Evolutionary conservation across 2,113 vertebrate genomes (phyloP).

Genomic region (Cricetomys ansorgei): DNA sequence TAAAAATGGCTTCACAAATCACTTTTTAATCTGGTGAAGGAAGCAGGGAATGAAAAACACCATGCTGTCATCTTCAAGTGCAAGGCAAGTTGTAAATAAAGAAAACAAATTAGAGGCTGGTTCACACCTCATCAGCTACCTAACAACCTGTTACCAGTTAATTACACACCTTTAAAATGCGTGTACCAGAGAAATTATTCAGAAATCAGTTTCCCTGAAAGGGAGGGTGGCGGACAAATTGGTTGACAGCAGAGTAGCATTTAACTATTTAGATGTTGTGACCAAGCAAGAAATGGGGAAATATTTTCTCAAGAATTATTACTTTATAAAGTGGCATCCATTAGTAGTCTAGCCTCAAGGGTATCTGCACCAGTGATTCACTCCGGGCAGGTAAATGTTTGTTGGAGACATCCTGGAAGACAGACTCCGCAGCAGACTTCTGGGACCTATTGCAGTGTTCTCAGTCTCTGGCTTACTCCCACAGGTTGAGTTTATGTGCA

Average conservation of each 20-base stretch:
- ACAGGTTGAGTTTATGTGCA: background rate
- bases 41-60: conserved; percentile 79
- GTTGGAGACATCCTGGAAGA: background rate
- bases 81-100: conserved; percentile 84
- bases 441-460: background rate
- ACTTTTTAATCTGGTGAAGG: conserved; percentile 80
- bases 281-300: background rate
- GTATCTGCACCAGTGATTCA: background rate
- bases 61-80: conserved; percentile 76
- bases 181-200: conserved; percentile 78
- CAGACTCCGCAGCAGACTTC: background rate
- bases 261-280: conserved; percentile 67
- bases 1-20: conserved; percentile 83
- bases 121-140: conserved; percentile 86
- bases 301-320: conserved; percentile 12
- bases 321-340: background rate
- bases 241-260: background rate
- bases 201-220: conserved; percentile 74
- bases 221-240: conserved; percentile 57
- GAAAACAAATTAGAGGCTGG: conserved; percentile 84
- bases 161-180: conserved; percentile 85
- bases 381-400: background rate
- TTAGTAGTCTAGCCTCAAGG: background rate
- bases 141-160: conserved; percentile 86
- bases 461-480: background rate